Base-by-base conservation (phyloP, 2,888 invertebrate genomes). In the Ochlodes sylvanus region DNA sequence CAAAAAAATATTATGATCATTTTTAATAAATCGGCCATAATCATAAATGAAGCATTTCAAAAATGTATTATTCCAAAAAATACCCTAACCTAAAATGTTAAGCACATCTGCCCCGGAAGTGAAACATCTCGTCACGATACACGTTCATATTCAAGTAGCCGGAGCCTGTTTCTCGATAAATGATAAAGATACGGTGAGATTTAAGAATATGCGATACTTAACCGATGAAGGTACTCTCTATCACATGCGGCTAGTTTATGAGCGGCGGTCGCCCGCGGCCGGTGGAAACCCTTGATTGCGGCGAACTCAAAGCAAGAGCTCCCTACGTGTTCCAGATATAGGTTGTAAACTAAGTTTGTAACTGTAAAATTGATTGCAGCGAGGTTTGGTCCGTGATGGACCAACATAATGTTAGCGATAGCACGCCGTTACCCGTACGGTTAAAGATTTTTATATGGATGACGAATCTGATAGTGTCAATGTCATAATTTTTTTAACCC, bases 131-230 rank as follows among this genome's bases (percentile, higher is more conserved):
- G 50, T 54, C 57, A 75, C 73, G 77, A 79, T 76, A 72, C 27
- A 27, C 76, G 69, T 63, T 70, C 69, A 71, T 73, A 77, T 73
- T 72, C 74, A 73, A 70, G 75, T 74, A 75, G 74, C 72, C 52
- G 73, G 71, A 82, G 80, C 83, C 79, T 78, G 84, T 83, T 83
- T 79, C 77, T 75, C 82, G 87, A 87, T 87, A 82, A 85, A 84
- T 84, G 82, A 83, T 79, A 74, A 75, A 81, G 86, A 87, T 85
- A 83, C 71, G 60, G 17, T 10, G 34, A 66, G 66, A 84, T 83
- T 82, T 83, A 82, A 81, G 83, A 84, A 85, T 79, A 79, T 79
- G 78, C 80, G 81, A 80, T 79, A 76, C 72, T 71, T 73, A 56
- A 70, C 71, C 70, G 73, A 74, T 71, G 72, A 75, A 77, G 75